These are phyloP conservation scores for Chromis chromis DNA, from an alignment of 2,797 vertebrate genomes.

Conservation along the genomic window DNA sequence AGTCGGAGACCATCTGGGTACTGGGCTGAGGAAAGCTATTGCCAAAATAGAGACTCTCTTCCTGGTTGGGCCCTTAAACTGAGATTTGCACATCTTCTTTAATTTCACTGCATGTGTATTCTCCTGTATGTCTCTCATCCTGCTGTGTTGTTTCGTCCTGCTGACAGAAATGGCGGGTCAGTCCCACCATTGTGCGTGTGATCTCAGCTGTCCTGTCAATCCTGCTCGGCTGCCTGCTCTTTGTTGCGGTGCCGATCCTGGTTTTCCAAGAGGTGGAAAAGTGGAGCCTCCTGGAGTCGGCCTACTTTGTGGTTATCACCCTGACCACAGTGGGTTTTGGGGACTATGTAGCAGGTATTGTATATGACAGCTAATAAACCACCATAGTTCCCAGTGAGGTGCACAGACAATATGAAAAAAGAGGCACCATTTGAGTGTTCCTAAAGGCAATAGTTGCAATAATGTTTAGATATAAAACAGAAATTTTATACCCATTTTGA, in stretches of 20 bases:
- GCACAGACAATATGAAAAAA: too few relatives aligned
- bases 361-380: conserved; percentile 25
- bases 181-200: conserved; percentile 88
- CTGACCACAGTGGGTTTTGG: conserved; percentile 94
- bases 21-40: conserved; percentile 86
- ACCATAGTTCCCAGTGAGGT: too few relatives aligned
- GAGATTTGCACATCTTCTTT: neutral
- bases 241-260: conserved; percentile 88
- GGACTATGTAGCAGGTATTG: conserved; percentile 95
- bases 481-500: neutral
- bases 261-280: conserved; percentile 88
- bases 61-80: conserved; percentile 84
- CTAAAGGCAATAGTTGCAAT: too few relatives aligned
- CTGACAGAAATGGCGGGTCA: conserved; percentile 90
- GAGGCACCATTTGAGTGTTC: too few relatives aligned
- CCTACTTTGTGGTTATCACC: conserved; percentile 94
- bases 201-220: conserved; percentile 92
- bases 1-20: conserved; percentile 92
- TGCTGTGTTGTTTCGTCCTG: conserved; percentile 18
- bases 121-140: conserved; percentile 3
- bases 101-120: neutral
- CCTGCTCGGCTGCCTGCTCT: conserved; percentile 89
- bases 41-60: conserved; percentile 91
- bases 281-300: conserved; percentile 88
- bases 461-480: too few relatives aligned